A percentile compares a stretch with the other conserved stretches of the same genome.
phyloP scores from a whole-genome alignment of 2,888 invertebrate species.

The Rhimphoctona megacephalus region DNA sequence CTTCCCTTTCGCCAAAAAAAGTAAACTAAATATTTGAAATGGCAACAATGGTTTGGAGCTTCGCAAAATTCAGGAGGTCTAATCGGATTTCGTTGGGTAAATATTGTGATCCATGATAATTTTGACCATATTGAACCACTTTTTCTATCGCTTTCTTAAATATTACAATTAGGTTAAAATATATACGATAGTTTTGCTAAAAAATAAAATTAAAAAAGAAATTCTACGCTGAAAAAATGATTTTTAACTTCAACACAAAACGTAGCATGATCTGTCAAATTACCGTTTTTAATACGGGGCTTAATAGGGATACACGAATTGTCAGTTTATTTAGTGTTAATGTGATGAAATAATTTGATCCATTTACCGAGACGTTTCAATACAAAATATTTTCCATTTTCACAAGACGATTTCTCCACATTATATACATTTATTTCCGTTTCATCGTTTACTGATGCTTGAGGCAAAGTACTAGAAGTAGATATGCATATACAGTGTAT shows the following conservation, averaged over 20 bases:
- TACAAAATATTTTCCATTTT: background rate
- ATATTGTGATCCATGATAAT: no score
- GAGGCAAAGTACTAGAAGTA: conserved; percentile 42
- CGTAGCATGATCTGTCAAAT: background rate
- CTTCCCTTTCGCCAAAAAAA: conserved; percentile 1
- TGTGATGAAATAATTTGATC: background rate
- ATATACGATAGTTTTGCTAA: background rate
- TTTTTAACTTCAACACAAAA: background rate
- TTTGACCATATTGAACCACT: background rate
- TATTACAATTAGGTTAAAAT: background rate
- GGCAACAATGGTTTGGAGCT: background rate
- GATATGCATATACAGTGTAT: conserved; percentile 27
- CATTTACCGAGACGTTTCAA: background rate
- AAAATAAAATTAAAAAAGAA: background rate
- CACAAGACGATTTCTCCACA: conserved; percentile 11
- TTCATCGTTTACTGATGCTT: conserved; percentile 47
- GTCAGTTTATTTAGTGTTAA: background rate
- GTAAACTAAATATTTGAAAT: conserved; percentile 1
- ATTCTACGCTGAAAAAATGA: background rate
- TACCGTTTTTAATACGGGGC: background rate
- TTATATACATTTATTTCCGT: conserved; percentile 45
- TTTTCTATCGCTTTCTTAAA: background rate
- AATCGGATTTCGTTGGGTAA: background rate
- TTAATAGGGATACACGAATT: background rate
- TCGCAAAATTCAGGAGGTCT: background rate